A percentile compares a stretch with the other conserved stretches of the same genome.
Evolutionary conservation across 2,888 invertebrate genomes (phyloP).

Genomic region (Drosophila kuntzei): DNA sequence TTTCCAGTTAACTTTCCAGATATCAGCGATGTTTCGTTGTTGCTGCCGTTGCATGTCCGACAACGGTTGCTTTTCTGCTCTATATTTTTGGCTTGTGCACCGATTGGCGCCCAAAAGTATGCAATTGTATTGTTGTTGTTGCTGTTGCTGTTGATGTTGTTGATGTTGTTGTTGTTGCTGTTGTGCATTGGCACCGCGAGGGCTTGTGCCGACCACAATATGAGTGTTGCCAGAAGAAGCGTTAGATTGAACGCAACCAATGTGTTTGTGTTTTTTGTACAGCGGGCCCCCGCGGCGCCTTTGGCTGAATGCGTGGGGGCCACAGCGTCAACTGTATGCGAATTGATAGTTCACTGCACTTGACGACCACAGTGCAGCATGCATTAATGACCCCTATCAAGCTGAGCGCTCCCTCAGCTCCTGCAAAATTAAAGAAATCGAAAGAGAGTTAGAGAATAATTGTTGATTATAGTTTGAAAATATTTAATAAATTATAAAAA

Average conservation of each 20-base stretch:
- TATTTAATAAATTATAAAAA: too few species aligned
- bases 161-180: conserved; percentile 22
- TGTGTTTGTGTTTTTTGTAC: conserved; percentile 59
- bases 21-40: conserved; percentile 29
- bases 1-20: conserved; percentile 74
- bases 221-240: conserved; percentile 79
- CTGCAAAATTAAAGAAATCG: conserved; percentile 4
- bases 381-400: conserved; percentile 22
- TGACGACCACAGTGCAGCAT: conserved; percentile 33
- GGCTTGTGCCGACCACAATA: conserved; percentile 82
- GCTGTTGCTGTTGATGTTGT: conserved; percentile 19
- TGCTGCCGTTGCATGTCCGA: conserved; percentile 4
- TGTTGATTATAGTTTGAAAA: neutral
- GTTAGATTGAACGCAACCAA: conserved; percentile 76
- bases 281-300: conserved; percentile 86
- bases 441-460: neutral
- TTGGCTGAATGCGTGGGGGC: conserved; percentile 85
- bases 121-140: conserved; percentile 41
- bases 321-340: conserved; percentile 83
- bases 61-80: conserved; percentile 16
- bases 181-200: conserved; percentile 84
- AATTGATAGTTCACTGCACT: conserved; percentile 75
- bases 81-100: conserved; percentile 1
- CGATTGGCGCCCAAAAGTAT: conserved; percentile 56
- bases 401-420: conserved; percentile 26